Evolutionary conservation across 2,888 invertebrate genomes (phyloP).

Genomic region (Stegophylla sp.): DNA sequence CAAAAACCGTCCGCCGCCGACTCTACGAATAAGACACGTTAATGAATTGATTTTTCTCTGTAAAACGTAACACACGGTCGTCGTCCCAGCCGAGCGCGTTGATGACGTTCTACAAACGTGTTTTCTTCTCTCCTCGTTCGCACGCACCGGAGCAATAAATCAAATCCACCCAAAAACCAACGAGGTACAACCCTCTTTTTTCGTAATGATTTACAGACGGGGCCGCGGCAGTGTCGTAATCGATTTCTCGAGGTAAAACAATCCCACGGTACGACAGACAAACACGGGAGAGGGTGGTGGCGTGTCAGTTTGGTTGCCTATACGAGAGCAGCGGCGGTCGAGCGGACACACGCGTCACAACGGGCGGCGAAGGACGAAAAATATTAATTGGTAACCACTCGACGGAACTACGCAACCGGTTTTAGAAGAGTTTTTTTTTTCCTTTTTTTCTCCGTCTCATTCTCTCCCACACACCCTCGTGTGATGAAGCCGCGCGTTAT

Average conservation of each 20-base stretch:
- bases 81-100: background rate
- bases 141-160: conserved; percentile 39
- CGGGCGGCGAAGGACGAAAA: background rate
- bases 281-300: too few species aligned
- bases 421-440: background rate
- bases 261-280: conserved; percentile 51
- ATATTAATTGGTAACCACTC: conserved; percentile 29
- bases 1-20: background rate
- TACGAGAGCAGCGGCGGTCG: background rate
- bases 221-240: conserved; percentile 32
- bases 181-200: conserved; percentile 40
- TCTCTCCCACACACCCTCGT: background rate
- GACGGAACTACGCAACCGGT: conserved; percentile 37
- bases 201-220: conserved; percentile 49
- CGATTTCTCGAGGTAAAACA: conserved; percentile 29
- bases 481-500: background rate
- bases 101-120: background rate
- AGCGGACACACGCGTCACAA: background rate
- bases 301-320: conserved; percentile 45
- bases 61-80: background rate
- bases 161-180: conserved; percentile 23
- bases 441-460: background rate
- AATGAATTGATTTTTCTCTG: background rate
- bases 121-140: background rate
- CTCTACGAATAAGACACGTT: too few species aligned